Percentiles rank a stretch among this genome's conserved stretches.
phyloP scores from a whole-genome alignment of 2,888 invertebrate genomes.

The Macaria notata region DNA sequence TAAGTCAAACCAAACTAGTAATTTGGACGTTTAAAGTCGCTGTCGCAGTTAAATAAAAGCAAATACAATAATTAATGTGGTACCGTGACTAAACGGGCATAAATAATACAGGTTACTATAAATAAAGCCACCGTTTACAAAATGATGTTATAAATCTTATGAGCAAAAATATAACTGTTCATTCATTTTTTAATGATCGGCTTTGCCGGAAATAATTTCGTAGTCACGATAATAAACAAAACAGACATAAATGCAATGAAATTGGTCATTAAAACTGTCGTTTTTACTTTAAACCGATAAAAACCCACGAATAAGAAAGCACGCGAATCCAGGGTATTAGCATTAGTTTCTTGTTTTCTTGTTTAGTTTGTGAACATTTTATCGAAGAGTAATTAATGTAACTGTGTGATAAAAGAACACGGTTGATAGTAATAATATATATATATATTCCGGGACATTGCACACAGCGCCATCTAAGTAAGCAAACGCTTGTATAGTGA shows the following conservation, averaged over 20 bases:
- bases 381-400: no score
- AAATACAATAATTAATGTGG: no score
- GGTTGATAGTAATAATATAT: no score
- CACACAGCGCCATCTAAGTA: no score
- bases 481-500: no score
- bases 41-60: no score
- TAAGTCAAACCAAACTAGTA: no score
- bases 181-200: conserved; percentile 21
- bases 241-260: conserved; percentile 19
- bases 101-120: neutral
- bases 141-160: conserved; percentile 14
- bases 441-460: no score
- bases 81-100: no score
- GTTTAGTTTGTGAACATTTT: conserved; percentile 44
- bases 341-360: conserved; percentile 35
- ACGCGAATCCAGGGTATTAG: conserved; percentile 54
- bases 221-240: conserved; percentile 21
- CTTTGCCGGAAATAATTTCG: conserved; percentile 24
- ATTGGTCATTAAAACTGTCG: conserved; percentile 26
- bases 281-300: conserved; percentile 55
- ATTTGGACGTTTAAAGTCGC: no score
- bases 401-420: no score
- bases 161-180: conserved; percentile 8
- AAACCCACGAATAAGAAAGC: conserved; percentile 48
- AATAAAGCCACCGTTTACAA: conserved; percentile 4